Evolutionary conservation across 2,888 invertebrate genomes (phyloP).

Genomic region (Agonum fuliginosum): DNA sequence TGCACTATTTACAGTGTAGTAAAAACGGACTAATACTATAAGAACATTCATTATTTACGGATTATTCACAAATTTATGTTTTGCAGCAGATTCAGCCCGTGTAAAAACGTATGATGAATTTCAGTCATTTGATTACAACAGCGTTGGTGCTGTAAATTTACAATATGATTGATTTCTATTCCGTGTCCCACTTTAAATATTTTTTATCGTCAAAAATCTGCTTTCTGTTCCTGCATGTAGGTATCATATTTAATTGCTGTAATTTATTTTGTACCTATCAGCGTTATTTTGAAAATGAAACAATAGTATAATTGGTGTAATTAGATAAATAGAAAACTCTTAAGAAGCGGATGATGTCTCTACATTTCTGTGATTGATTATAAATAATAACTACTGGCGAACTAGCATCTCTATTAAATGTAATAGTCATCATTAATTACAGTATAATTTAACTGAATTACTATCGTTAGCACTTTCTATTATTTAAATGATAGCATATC

Average conservation of each 20-base stretch:
- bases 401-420: slow-evolving; percentile 14
- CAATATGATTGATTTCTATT: slow-evolving; percentile 17
- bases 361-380: slow-evolving; percentile 22
- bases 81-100: not conserved
- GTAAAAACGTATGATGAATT: too few relatives aligned
- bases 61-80: slow-evolving; percentile 14
- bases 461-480: not conserved
- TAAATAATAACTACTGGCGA: slow-evolving; percentile 10
- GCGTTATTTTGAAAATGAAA: slow-evolving; percentile 10
- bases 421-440: slow-evolving; percentile 15
- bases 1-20: slow-evolving; percentile 2
- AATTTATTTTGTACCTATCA: slow-evolving; percentile 22
- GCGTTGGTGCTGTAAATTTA: not conserved
- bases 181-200: not conserved
- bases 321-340: slow-evolving; percentile 23
- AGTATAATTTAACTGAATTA: slow-evolving; percentile 6
- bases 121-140: too few relatives aligned
- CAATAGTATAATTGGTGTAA: slow-evolving; percentile 20
- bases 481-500: too few relatives aligned
- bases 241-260: slow-evolving; percentile 15
- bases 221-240: slow-evolving; percentile 31
- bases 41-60: slow-evolving; percentile 35
- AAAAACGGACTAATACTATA: not conserved
- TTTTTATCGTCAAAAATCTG: slow-evolving; percentile 17
- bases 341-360: not conserved